Evolutionary conservation across 92 coral and sea anemone genomes (phyloP).

Genomic region (Umimayanthus chanpuru): DNA sequence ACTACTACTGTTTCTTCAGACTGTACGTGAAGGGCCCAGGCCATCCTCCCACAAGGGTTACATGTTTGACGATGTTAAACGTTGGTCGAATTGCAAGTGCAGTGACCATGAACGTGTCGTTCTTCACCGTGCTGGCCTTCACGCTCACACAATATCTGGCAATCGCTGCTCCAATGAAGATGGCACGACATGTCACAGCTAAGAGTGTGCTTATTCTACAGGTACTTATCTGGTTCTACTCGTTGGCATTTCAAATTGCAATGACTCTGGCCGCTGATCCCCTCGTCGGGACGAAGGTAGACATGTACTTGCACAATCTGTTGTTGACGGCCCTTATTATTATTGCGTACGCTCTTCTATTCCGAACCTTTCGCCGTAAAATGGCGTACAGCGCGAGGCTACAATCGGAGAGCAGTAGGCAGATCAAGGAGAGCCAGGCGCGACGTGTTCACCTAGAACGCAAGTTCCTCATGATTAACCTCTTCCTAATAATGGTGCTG

Average conservation of each 20-base stretch:
- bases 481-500: conserved; percentile 11
- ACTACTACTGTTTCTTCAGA: not conserved
- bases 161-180: conserved; percentile 15
- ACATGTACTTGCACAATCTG: not conserved
- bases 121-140: conserved; percentile 18
- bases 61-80: not conserved
- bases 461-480: conserved; percentile 19
- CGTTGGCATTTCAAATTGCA: not conserved
- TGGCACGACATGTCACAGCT: conserved; percentile 15
- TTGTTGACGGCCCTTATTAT: not conserved
- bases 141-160: conserved; percentile 12
- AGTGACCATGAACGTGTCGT: conserved; percentile 14
- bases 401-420: conserved; percentile 37
- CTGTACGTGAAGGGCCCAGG: not conserved
- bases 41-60: not conserved
- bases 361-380: conserved; percentile 37
- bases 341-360: not conserved
- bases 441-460: conserved; percentile 17
- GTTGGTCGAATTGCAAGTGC: not conserved
- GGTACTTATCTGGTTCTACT: conserved; percentile 32
- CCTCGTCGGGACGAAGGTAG: not conserved
- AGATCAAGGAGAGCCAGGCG: conserved; percentile 8
- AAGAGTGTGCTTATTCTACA: conserved; percentile 17
- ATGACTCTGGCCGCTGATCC: not conserved
- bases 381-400: conserved; percentile 26